Evolutionary conservation across 2,113 vertebrate species (phyloP), one percentile per base, ranked within the genome.

Genomic region (Cyanoderma ruficeps): DNA sequence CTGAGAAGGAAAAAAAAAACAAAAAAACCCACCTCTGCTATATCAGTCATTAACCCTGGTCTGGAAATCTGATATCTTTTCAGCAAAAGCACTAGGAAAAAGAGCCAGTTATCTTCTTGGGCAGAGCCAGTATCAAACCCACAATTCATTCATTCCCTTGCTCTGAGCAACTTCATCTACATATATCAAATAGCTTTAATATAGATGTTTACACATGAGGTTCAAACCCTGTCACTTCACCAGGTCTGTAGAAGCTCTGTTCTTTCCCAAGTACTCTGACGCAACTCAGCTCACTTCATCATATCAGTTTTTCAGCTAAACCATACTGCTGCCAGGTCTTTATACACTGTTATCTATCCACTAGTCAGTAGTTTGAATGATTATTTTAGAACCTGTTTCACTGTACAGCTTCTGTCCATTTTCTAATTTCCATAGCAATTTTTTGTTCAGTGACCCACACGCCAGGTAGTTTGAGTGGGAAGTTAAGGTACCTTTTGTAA

Each of bases 401-500:
- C 44, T 83, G 35, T 64, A 81, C 28, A 87, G 44, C 18, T 95
- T 90, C 78, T 87, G 69, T 35, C 79, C 46, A 24, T 55, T 84
- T 96, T 64, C 44, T 89, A 49, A 86, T 83, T 93, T 86, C 81
- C 64, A 42, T 4, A 84, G 61, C 16, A 70, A 71, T 28, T 65
- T 92, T 92, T 90, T 92, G 21, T 49, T 71, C 86, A 72, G 56
- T 82, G 88, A 94, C 57, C 92, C 69, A 79, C 57, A 44, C 6
- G 14, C 31, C 74, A 75, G 21, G 69, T 27, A 53, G 53, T 64
- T 53, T 60, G 53, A 89, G 53, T 67, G 59, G 67, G 78, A 92
- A 95, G 39, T 65, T 91, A 59, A 83, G 82, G 57, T 59, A 95
- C 15, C 44, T 83, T 91, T 55, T 74, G 47, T 82, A 94, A 95